Evolutionary conservation across 1,140 invertebrate genomes (phyloP).

Genomic region (Caligus rogercresseyi): DNA sequence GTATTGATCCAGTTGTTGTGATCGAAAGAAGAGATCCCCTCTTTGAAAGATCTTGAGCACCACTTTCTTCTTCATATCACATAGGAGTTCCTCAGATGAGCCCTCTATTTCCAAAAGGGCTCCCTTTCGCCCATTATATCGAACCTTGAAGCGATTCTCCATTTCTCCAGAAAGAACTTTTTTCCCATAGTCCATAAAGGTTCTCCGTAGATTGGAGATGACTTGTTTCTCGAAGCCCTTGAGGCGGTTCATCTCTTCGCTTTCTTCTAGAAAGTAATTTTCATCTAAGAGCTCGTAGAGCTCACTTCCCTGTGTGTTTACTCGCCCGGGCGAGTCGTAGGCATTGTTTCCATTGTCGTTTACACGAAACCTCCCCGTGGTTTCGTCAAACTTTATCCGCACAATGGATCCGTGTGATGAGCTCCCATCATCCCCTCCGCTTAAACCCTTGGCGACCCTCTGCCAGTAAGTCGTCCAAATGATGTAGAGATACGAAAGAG

Average conservation of each 20-base stretch:
- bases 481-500: slow-evolving; percentile 11
- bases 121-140: not conserved
- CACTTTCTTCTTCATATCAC: slow-evolving; percentile 6
- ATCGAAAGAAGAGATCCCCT: slow-evolving; percentile 8
- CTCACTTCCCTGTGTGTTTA: not conserved
- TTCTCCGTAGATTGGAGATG: not conserved
- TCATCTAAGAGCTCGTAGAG: not conserved
- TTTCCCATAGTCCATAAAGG: slow-evolving; percentile 13
- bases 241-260: not conserved
- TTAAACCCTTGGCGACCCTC: not conserved
- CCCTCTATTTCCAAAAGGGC: not conserved
- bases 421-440: too few species aligned
- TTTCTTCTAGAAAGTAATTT: not conserved
- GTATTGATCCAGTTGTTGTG: slow-evolving; percentile 14
- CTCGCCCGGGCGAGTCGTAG: not conserved
- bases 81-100: not conserved
- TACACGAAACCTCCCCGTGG: not conserved
- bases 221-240: slow-evolving; percentile 17
- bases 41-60: slow-evolving; percentile 3
- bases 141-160: slow-evolving; percentile 5
- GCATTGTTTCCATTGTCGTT: too few species aligned
- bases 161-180: not conserved
- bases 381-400: slow-evolving; percentile 4
- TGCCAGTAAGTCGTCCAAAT: slow-evolving; percentile 10
- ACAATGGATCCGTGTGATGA: not conserved